These are phyloP conservation scores for Sitodiplosis mosellana DNA, from an alignment of 1,140 invertebrate genomes.

Conservation along the genomic window DNA sequence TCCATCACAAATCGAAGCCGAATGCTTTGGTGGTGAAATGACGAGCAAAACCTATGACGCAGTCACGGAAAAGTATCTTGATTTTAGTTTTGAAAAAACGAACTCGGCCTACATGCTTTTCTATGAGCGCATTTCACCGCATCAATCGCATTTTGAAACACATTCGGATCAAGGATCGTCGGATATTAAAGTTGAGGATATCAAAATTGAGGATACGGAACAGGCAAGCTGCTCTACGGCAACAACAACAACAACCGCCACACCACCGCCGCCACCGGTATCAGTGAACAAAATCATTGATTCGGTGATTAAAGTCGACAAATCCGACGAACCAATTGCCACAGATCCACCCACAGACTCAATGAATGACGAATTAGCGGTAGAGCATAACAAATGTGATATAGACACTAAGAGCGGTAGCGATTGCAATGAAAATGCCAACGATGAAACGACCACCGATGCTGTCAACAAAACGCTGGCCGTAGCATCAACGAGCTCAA, in stretches of 20 bases:
- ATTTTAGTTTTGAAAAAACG: slow-evolving; percentile 93
- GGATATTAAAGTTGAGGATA: slow-evolving; percentile 1
- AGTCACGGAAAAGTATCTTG: slow-evolving; percentile 91
- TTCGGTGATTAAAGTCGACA: neutral
- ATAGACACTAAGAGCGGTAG: slow-evolving; percentile 3
- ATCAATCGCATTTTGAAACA: slow-evolving; percentile 25
- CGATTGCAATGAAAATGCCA: neutral
- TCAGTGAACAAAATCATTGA: slow-evolving; percentile 1
- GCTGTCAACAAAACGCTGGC: neutral
- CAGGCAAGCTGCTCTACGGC: neutral
- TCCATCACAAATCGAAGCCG: slow-evolving; percentile 78
- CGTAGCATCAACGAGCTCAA: neutral
- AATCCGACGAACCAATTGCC: slow-evolving; percentile 5
- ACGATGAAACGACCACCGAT: neutral
- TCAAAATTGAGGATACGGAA: neutral
- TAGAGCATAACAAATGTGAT: slow-evolving; percentile 2
- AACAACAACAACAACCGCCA: slow-evolving; percentile 7
- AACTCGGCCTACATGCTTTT: slow-evolving; percentile 97
- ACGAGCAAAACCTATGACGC: slow-evolving; percentile 95
- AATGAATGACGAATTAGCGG: slow-evolving; percentile 2
- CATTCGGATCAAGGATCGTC: slow-evolving; percentile 16
- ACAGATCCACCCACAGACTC: slow-evolving; percentile 2
- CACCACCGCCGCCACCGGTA: slow-evolving; percentile 15
- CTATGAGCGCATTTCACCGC: slow-evolving; percentile 55
- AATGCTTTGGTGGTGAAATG: slow-evolving; percentile 95